Evolutionary conservation across 2,113 vertebrate genomes (phyloP), one percentile per base, ranked within the genome.

Genomic region (Chaenocephalus aceratus): DNA sequence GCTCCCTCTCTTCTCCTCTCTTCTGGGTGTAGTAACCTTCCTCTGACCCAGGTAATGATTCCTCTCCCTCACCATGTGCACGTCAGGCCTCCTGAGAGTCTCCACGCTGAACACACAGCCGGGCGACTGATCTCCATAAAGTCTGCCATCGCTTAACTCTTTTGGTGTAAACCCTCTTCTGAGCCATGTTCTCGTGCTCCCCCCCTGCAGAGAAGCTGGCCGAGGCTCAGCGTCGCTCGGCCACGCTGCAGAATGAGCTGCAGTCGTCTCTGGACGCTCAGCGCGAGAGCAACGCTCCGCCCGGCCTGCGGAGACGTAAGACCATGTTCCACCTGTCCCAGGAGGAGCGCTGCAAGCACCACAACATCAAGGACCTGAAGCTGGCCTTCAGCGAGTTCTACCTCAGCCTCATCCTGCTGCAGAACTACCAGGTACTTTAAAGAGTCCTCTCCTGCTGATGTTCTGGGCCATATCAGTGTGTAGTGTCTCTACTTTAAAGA

Each of bases 311-410:
- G 34, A 96, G 95, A 45, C 96, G 96, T 86, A 99, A 97, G 94
- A 97, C 96, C 0, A 95, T 97, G 92, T 98, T 99, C 94, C 96
- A 97, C 85, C 95, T 98, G 88, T 98, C 97, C 65, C 97, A 99
- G 4, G 97, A 99, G 86, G 97, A 99, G 86, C 96, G 98, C 58
- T 97, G 97, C 88, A 96, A 99, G 72, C 96, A 98, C 67, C 96
- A 97, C 93, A 99, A 99, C 86, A 97, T 99, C 94, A 95, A 96
- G 95, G 98, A 99, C 93, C 96, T 99, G 93, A 98, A 99, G 95
- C 84, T 99, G 91, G 98, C 98, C 95, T 99, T 99, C 96, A 99
- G 98, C 51, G 98, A 99, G 96, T 98, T 99, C 97, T 99, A 99
- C 97, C 98, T 99, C 96, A 99, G 98, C 95, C 96, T 99, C 94